phyloP scores from a whole-genome alignment of 2,113 vertebrate species.

The Erythrolamprus reginae region DNA sequence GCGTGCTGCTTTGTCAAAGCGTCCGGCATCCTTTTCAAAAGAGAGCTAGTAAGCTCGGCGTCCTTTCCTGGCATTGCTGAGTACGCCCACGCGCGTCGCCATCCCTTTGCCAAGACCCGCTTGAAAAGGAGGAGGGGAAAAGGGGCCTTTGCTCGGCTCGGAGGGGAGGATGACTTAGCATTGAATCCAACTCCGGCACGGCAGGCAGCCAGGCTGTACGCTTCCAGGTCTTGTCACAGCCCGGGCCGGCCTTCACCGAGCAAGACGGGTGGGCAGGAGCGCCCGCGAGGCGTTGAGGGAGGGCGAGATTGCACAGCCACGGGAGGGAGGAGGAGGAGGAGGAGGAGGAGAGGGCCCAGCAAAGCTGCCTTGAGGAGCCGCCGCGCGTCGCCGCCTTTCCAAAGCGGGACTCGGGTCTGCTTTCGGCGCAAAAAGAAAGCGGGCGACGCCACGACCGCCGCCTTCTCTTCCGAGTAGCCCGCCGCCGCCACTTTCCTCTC shows the following conservation, averaged over 20 bases:
- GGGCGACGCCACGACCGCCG: neutral
- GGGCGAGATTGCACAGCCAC: neutral
- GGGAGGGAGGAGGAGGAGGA: conserved; percentile 40
- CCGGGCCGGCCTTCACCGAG: neutral
- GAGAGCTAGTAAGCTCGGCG: neutral
- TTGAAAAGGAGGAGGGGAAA: neutral
- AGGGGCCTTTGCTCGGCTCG: no score
- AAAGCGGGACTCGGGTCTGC: conserved; percentile 41
- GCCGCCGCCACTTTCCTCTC: neutral
- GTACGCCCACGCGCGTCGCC: neutral
- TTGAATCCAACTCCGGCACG: neutral
- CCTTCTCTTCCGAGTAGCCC: neutral
- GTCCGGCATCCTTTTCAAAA: neutral
- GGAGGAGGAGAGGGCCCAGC: conserved; percentile 36
- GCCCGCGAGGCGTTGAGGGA: neutral
- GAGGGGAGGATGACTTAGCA: neutral
- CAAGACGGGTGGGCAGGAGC: conserved; percentile 3
- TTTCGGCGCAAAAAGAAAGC: neutral
- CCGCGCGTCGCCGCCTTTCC: neutral
- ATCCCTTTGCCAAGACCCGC: neutral
- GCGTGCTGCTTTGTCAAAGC: neutral
- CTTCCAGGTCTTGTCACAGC: neutral
- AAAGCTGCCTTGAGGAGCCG: neutral
- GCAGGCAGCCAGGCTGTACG: neutral
- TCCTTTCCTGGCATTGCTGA: neutral